These are phyloP conservation scores for Rostratula benghalensis DNA, from an alignment of 2,113 vertebrate species.

Conservation along the genomic window DNA sequence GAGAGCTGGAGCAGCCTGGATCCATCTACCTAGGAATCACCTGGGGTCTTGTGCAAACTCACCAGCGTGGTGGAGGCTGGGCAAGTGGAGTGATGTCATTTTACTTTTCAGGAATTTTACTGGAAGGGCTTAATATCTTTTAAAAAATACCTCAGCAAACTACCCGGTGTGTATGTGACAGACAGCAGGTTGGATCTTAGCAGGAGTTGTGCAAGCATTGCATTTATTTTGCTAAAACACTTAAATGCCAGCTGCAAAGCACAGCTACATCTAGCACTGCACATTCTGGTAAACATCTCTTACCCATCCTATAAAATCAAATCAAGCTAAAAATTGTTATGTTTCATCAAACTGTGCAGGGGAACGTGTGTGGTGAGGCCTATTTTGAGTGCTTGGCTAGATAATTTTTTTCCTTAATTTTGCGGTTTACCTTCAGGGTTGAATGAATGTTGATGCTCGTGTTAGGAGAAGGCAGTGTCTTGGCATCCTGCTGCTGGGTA, in stretches of 20 bases:
- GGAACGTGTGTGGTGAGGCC: background rate
- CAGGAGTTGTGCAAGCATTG: background rate
- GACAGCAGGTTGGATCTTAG: background rate
- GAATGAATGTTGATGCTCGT: background rate
- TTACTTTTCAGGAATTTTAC: background rate
- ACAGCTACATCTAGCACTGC: background rate
- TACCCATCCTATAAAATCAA: background rate
- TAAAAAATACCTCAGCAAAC: background rate
- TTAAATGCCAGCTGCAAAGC: background rate
- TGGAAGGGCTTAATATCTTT: background rate
- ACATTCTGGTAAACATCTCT: background rate
- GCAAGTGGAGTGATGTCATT: background rate
- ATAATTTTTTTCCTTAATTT: background rate
- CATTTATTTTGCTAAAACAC: background rate
- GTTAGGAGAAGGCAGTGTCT: background rate
- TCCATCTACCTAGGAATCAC: background rate
- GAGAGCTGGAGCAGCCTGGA: background rate
- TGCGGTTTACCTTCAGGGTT: background rate
- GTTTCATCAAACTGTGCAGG: background rate
- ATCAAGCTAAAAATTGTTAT: background rate
- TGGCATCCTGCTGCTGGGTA: accelerated
- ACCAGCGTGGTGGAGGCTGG: background rate
- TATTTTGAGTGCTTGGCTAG: background rate
- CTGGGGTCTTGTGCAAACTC: background rate
- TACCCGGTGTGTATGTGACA: background rate